Evolutionary conservation across 2,888 invertebrate species (phyloP), one percentile per base, ranked within the genome.

Genomic region (Archips xylosteana): DNA sequence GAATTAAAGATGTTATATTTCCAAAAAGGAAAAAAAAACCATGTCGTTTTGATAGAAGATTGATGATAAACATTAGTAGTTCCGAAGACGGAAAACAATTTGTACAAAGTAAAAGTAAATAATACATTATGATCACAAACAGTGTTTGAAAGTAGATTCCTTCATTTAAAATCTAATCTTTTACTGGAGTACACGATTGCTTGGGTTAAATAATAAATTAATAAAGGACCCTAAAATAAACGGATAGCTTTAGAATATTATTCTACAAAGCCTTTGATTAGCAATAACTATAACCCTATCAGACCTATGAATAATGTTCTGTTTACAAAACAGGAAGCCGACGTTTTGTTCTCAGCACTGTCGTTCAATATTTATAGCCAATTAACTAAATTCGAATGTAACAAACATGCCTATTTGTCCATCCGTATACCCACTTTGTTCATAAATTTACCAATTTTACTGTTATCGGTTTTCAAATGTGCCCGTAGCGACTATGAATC

Each of bases 381-480:
- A 80, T 85, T 77, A 77, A 70, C 75, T 78, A 78, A 79, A 84
- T 79, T 80, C 75, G 72, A 77, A 76, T 70, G 62, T 23, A 71
- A 62, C 66, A 67, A 82, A 83, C 79, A 80, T 76, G 78, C 79
- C 32, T 79, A 61, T 80, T 81, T 76, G 75, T 80, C 70, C 74
- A 71, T 69, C 76, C 70, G 73, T 75, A 77, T 71, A 70, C 34
- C 49, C 78, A 83, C 75, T 78, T 74, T 68, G 78, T 71, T 77
- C 80, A 75, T 84, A 84, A 83, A 85, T 85, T 81, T 78, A 77
- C 76, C 71, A 81, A 79, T 82, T 85, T 83, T 83, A 83, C 76
- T 82, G 82, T 78, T 85, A 85, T 85, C 79, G 79, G 74, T 70
- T 76, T 70, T 74, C 70, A 79, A 85, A 80, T 75, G 77, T 78